These are phyloP conservation scores for Sarcoramphus papa DNA, from an alignment of 2,797 vertebrate genomes.

Conservation along the genomic window DNA sequence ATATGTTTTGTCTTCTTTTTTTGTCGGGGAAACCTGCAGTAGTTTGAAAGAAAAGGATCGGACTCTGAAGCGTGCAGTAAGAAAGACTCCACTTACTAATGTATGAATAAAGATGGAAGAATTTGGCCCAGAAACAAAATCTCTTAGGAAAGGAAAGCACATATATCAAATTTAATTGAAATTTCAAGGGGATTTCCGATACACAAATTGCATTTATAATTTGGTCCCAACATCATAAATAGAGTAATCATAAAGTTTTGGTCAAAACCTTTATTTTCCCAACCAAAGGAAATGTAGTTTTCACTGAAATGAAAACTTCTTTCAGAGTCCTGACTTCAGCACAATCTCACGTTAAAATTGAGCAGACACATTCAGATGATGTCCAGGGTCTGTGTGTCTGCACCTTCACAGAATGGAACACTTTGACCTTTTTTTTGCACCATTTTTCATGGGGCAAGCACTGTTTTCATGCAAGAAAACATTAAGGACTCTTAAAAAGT, in stretches of 20 bases:
- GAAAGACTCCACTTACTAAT: not conserved
- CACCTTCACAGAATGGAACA: not conserved
- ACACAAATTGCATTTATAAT: not conserved
- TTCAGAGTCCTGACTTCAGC: not conserved
- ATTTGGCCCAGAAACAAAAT: not conserved
- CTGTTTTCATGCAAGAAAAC: not conserved
- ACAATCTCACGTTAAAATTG: not conserved
- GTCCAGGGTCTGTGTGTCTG: not conserved
- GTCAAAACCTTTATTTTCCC: not conserved
- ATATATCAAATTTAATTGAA: not conserved
- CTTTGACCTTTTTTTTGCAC: not conserved
- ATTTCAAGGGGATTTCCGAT: not conserved
- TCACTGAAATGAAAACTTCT: not conserved
- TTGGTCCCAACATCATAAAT: not conserved
- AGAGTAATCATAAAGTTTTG: not conserved
- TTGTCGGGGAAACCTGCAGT: not conserved
- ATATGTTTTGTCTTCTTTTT: not conserved
- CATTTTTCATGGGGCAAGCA: not conserved
- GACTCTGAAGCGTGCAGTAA: not conserved
- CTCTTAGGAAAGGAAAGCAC: not conserved
- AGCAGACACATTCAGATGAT: not conserved
- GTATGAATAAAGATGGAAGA: not conserved
- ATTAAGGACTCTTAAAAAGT: not conserved
- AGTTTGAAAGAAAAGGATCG: not conserved
- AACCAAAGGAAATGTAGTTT: not conserved